Percentiles rank a stretch among this genome's conserved stretches.
Conservation (phyloP, 2,113 vertebrate species). For the Caloenas nicobarica region DNA sequence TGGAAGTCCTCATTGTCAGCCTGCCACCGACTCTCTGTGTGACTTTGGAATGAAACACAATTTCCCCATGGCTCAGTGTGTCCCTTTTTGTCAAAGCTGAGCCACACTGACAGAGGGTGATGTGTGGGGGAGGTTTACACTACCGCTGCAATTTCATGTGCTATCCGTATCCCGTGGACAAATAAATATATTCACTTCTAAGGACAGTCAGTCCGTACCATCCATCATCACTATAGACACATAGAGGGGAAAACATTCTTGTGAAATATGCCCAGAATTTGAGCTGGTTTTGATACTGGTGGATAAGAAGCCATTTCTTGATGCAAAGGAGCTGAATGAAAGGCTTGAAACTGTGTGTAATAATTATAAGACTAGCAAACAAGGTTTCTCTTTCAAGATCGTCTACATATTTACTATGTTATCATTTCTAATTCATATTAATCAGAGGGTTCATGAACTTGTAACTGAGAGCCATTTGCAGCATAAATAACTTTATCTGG, state of each 20-base stretch:
- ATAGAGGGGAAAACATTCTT: constrained; percentile 37
- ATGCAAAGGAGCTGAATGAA: constrained; percentile 23
- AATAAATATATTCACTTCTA: constrained; percentile 70
- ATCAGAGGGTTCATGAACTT: constrained; percentile 50
- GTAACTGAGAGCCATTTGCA: constrained; percentile 40
- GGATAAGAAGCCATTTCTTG: constrained; percentile 25
- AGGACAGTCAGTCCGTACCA: constrained; percentile 60
- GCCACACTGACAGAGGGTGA: constrained; percentile 67
- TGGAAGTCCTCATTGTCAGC: constrained; percentile 62
- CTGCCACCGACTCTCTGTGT: constrained; percentile 59
- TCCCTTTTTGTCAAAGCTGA: constrained; percentile 71
- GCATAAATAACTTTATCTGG: constrained; percentile 46
- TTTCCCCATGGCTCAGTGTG: constrained; percentile 63
- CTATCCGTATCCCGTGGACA: constrained; percentile 63
- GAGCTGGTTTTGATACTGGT: neutral
- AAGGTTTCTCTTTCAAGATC: constrained; percentile 19
- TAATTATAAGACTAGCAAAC: constrained; percentile 26
- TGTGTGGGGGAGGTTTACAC: constrained; percentile 69
- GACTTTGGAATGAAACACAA: constrained; percentile 72
- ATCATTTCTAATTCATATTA: constrained; percentile 65
- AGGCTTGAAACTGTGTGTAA: neutral
- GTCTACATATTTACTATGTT: constrained; percentile 39
- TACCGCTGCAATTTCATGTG: constrained; percentile 65
- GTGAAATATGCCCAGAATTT: constrained; percentile 52
- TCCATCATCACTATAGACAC: constrained; percentile 67